Conservation (phyloP, 2,797 vertebrate genomes). For the Poeciliopsis paucimaculata region DNA sequence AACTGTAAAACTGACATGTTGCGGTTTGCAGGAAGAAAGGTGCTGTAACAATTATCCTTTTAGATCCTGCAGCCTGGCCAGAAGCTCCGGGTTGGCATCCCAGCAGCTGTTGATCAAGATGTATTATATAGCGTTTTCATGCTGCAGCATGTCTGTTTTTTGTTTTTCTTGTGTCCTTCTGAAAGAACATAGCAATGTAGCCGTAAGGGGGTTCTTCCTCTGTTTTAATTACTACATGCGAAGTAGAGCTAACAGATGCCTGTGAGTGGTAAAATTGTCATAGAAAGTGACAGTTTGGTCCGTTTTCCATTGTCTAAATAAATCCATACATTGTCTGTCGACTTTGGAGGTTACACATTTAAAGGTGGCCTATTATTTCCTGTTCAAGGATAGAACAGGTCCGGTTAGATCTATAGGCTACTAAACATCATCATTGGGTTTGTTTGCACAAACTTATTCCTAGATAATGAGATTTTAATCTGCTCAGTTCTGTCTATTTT, state of each 20-base stretch:
- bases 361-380: background rate
- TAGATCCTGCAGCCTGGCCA: constrained; percentile 12
- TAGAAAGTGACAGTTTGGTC: background rate
- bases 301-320: background rate
- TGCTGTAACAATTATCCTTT: constrained; percentile 5
- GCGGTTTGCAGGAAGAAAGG: constrained; percentile 11
- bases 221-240: background rate
- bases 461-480: too few species aligned
- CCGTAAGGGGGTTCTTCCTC: background rate
- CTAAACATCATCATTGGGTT: too few species aligned
- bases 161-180: background rate
- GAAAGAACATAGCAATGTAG: background rate
- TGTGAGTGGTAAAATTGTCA: background rate
- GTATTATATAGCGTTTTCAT: background rate
- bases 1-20: constrained; percentile 25
- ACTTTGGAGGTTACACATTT: background rate
- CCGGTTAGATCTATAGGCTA: too few species aligned
- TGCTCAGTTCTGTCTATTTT: too few species aligned
- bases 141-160: background rate
- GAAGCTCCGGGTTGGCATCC: background rate
- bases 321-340: background rate
- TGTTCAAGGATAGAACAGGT: too few species aligned
- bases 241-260: background rate
- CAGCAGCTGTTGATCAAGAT: constrained; percentile 15
- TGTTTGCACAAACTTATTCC: too few species aligned